Percentiles rank a stretch among this genome's conserved stretches.
phyloP scores from a whole-genome alignment of 2,797 vertebrate genomes.

The Brachyrhaphis roseni region DNA sequence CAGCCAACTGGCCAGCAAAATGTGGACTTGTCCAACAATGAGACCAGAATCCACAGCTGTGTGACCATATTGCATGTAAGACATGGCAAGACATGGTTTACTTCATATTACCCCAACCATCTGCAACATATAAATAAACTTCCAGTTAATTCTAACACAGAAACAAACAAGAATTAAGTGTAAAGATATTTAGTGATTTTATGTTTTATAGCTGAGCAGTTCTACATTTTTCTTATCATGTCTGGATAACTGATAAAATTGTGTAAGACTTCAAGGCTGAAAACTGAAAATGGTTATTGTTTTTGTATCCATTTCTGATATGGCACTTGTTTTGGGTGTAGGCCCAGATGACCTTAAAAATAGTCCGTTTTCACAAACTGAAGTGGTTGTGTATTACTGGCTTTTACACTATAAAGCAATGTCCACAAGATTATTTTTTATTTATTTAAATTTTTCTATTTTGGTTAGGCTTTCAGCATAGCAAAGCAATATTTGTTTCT shows the following conservation, averaged over 20 bases:
- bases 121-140: constrained; percentile 66
- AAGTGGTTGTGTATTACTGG: neutral
- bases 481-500: neutral
- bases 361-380: neutral
- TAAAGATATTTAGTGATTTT: constrained; percentile 8
- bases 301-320: neutral
- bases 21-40: constrained; percentile 74
- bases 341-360: neutral
- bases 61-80: constrained; percentile 73
- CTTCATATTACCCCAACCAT: constrained; percentile 66
- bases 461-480: neutral
- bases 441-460: neutral
- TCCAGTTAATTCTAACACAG: constrained; percentile 38
- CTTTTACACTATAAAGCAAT: neutral
- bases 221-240: neutral
- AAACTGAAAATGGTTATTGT: neutral
- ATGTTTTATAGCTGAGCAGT: neutral
- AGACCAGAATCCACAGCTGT: constrained; percentile 73
- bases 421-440: neutral
- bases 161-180: constrained; percentile 35
- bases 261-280: neutral
- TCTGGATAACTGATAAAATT: neutral
- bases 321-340: neutral
- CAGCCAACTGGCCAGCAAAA: constrained; percentile 75
- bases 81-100: constrained; percentile 57